Conservation (phyloP, 1,140 invertebrate genomes). For the Caerostris darwini region DNA sequence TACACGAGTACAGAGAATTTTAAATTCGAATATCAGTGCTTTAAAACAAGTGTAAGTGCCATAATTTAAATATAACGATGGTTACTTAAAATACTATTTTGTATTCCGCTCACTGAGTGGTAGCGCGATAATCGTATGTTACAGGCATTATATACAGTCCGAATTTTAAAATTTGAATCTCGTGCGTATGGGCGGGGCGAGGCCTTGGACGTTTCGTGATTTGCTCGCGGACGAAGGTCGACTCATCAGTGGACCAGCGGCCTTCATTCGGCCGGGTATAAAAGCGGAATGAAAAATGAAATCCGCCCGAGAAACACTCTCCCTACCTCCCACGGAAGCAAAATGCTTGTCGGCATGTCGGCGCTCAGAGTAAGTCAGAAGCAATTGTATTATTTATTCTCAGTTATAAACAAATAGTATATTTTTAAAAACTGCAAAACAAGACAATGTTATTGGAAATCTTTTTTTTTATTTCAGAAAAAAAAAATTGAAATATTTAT, state of each 20-base stretch:
- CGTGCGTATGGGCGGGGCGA: slow-evolving; percentile 36
- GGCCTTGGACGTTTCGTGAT: slow-evolving; percentile 37
- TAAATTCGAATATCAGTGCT: too few relatives aligned
- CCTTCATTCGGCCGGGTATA: slow-evolving; percentile 40
- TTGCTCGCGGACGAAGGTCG: slow-evolving; percentile 47
- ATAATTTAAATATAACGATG: background rate
- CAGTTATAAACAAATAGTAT: background rate
- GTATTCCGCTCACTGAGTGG: background rate
- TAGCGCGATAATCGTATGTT: background rate
- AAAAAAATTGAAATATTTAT: too few relatives aligned
- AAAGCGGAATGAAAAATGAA: slow-evolving; percentile 24
- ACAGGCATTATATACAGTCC: background rate
- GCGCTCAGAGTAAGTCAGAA: slow-evolving; percentile 9
- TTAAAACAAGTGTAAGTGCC: too few relatives aligned
- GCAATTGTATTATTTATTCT: background rate
- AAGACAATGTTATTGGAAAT: too few relatives aligned
- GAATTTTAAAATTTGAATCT: slow-evolving; percentile 42
- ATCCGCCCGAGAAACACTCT: slow-evolving; percentile 43
- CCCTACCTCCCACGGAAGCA: slow-evolving; percentile 5
- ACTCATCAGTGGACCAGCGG: slow-evolving; percentile 21
- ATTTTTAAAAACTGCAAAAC: too few relatives aligned
- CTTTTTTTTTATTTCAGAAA: too few relatives aligned
- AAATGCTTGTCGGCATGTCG: background rate
- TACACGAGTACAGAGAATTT: too few relatives aligned
- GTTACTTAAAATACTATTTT: background rate